phyloP scores from a whole-genome alignment of 2,113 vertebrate species.

The Nyctereutes procyonoides region DNA sequence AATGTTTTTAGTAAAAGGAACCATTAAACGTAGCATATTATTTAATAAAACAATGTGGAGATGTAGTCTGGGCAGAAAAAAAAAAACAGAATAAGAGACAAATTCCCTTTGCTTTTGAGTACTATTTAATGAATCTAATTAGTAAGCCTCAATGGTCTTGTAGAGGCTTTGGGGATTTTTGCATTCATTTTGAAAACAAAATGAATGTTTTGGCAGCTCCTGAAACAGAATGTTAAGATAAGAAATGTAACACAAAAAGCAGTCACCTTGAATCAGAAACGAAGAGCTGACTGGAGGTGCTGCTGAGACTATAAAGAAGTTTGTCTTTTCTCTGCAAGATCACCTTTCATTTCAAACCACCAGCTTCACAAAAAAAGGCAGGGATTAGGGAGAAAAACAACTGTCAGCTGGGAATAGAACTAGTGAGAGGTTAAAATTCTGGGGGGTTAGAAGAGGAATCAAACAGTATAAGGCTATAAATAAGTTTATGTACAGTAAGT shows the following conservation, averaged over 20 bases:
- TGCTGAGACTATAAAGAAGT: conserved; percentile 78
- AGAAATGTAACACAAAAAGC: conserved; percentile 73
- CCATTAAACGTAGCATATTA: conserved; percentile 54
- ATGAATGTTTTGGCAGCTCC: conserved; percentile 71
- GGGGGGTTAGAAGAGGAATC: neutral
- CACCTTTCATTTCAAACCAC: conserved; percentile 59
- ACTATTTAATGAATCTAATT: conserved; percentile 79
- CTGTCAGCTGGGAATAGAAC: neutral
- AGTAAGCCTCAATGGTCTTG: conserved; percentile 66
- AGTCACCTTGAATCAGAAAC: conserved; percentile 74
- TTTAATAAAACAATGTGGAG: conserved; percentile 43
- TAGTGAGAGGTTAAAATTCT: neutral
- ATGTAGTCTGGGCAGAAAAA: neutral
- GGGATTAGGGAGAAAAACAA: conserved; percentile 41
- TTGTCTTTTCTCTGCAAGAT: conserved; percentile 57
- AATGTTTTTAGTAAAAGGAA: conserved; percentile 64
- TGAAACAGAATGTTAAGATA: conserved; percentile 72
- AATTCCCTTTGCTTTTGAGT: conserved; percentile 67
- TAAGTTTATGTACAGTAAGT: neutral
- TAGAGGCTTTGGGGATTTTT: conserved; percentile 71
- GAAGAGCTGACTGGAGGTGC: conserved; percentile 67
- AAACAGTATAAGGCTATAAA: neutral
- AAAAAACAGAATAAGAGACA: conserved; percentile 28
- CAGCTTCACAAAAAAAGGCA: neutral
- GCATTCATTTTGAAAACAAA: conserved; percentile 78